These are phyloP conservation scores for Xenopus laevis DNA, from an alignment of 2,113 vertebrate genomes.

Conservation along the genomic window DNA sequence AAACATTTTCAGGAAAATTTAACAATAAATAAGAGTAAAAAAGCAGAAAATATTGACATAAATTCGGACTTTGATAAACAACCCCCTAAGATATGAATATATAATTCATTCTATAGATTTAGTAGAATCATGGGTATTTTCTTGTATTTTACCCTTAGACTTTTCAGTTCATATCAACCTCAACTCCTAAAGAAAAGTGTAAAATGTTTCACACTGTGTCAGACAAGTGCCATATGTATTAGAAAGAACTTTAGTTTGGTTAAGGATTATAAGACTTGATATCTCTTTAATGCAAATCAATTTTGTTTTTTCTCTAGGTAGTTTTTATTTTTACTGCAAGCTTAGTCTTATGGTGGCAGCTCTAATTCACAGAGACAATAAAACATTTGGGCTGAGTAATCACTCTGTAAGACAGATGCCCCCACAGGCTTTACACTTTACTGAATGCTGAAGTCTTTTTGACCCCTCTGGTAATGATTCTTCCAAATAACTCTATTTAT, in stretches of 20 bases:
- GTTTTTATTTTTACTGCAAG: conserved; percentile 48
- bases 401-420: conserved; percentile 51
- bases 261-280: neutral
- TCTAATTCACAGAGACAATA: conserved; percentile 50
- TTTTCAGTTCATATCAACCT: too few species aligned
- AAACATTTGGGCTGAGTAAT: conserved; percentile 53
- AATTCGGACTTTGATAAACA: too few species aligned
- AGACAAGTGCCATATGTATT: neutral
- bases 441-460: conserved; percentile 51
- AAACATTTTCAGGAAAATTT: too few species aligned
- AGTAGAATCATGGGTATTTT: too few species aligned
- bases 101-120: too few species aligned
- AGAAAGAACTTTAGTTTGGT: neutral
- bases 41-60: too few species aligned
- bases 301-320: conserved; percentile 50
- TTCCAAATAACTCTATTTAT: conserved; percentile 23
- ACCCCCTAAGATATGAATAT: too few species aligned
- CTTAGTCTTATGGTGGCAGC: conserved; percentile 55
- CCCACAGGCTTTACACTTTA: conserved; percentile 47
- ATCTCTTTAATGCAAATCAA: conserved; percentile 42
- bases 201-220: neutral
- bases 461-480: conserved; percentile 10
- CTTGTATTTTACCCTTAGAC: too few species aligned
- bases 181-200: neutral
- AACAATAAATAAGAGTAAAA: too few species aligned